These are phyloP conservation scores for Peromyscus maniculatus DNA, from an alignment of 2,113 vertebrate species.

Conservation along the genomic window DNA sequence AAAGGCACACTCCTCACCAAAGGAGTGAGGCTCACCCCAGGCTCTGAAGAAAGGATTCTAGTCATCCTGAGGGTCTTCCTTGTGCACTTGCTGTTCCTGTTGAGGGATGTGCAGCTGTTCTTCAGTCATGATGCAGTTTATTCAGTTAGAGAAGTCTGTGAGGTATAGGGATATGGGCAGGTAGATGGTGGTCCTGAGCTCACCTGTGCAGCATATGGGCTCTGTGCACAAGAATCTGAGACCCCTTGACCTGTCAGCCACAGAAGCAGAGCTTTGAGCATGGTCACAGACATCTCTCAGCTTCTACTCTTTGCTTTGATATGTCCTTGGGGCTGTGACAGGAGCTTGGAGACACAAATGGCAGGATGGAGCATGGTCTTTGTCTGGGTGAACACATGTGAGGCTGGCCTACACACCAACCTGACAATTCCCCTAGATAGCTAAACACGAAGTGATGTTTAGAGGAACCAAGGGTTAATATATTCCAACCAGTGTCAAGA, in stretches of 20 bases:
- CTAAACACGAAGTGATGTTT: too few relatives aligned
- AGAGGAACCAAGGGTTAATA: accelerated
- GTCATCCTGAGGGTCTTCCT: not conserved
- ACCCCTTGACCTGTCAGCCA: accelerated
- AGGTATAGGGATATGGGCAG: too few relatives aligned
- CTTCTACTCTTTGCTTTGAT: not conserved
- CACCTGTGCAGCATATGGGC: too few relatives aligned
- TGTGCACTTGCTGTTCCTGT: accelerated
- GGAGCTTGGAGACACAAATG: not conserved
- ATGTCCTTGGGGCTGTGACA: not conserved
- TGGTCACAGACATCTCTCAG: not conserved
- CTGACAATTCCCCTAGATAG: not conserved
- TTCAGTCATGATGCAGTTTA: too few relatives aligned
- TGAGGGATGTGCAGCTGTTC: not conserved
- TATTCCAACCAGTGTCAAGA: not conserved
- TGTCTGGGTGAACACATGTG: accelerated
- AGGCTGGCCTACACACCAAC: not conserved
- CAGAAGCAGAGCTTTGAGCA: not conserved
- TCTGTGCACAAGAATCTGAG: not conserved
- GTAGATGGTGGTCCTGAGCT: not conserved
- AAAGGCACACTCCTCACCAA: accelerated
- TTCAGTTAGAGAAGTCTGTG: too few relatives aligned
- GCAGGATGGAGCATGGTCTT: accelerated
- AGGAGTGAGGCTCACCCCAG: accelerated
- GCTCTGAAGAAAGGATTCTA: accelerated